These are phyloP conservation scores for Montipora sp. DNA, from an alignment of 64 coral and sea anemone genomes.

Conservation along the genomic window DNA sequence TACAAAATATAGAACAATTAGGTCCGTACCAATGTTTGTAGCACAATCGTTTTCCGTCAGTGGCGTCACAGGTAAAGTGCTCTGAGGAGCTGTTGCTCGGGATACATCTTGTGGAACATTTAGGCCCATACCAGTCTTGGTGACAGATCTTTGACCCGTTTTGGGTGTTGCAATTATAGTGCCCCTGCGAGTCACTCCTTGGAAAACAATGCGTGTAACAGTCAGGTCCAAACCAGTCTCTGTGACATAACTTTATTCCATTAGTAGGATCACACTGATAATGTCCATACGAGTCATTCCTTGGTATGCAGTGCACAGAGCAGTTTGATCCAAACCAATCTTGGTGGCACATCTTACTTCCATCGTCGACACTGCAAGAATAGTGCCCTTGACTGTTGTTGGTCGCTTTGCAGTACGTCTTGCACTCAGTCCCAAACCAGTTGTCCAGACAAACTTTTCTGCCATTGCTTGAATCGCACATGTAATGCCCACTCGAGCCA, in stretches of 20 bases:
- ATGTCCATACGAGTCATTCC: slow-evolving; percentile 41
- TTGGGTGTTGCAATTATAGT: slow-evolving; percentile 14
- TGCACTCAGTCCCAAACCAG: slow-evolving; percentile 72
- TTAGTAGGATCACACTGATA: slow-evolving; percentile 39
- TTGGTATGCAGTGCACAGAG: slow-evolving; percentile 24
- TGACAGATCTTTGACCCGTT: slow-evolving; percentile 55
- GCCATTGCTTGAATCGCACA: slow-evolving; percentile 50
- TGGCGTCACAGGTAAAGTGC: slow-evolving; percentile 41
- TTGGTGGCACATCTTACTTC: slow-evolving; percentile 50
- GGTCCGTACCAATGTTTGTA: slow-evolving; percentile 43
- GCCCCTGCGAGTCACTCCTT: slow-evolving; percentile 53
- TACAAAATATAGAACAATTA: slow-evolving; percentile 53
- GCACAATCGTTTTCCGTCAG: slow-evolving; percentile 37
- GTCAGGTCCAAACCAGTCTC: slow-evolving; percentile 58
- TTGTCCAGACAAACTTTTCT: slow-evolving; percentile 52
- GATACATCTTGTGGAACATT: slow-evolving; percentile 48
- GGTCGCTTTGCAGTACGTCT: slow-evolving; percentile 46
- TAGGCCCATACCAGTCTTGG: slow-evolving; percentile 61
- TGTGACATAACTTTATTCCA: slow-evolving; percentile 70
- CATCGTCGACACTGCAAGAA: background rate
- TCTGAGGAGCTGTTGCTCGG: background rate
- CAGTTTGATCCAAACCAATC: slow-evolving; percentile 70
- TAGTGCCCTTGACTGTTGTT: slow-evolving; percentile 49
- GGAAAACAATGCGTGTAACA: slow-evolving; percentile 53
- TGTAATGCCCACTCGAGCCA: slow-evolving; percentile 49